These are phyloP conservation scores for Helobdella robusta DNA, from an alignment of 2,888 invertebrate species.

Conservation along the genomic window DNA sequence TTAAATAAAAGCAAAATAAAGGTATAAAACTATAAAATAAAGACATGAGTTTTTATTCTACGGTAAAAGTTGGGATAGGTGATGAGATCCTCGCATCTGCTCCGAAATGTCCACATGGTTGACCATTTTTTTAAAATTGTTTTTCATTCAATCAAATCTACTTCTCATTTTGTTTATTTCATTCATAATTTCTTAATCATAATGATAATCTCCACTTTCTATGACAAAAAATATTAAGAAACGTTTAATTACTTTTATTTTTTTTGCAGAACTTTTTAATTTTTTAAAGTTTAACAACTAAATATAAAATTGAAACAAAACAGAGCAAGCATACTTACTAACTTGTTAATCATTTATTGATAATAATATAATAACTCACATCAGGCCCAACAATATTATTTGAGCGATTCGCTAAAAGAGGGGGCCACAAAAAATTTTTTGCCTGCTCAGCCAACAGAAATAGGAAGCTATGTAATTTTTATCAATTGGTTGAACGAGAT, in stretches of 20 bases:
- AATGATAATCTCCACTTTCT: too few species aligned
- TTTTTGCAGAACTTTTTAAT: neutral
- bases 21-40: too few species aligned
- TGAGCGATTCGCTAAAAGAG: conserved; percentile 26
- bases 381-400: conserved; percentile 34
- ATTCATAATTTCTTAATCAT: too few species aligned
- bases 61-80: neutral
- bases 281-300: neutral
- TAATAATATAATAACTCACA: neutral
- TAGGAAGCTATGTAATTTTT: conserved; percentile 66
- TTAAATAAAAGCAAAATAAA: too few species aligned
- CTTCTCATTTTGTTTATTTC: too few species aligned
- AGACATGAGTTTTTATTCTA: neutral
- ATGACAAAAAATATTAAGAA: too few species aligned
- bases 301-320: too few species aligned
- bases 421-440: conserved; percentile 55
- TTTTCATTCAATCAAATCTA: too few species aligned
- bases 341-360: neutral
- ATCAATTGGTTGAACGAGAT: conserved; percentile 56
- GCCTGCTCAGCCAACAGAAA: conserved; percentile 76
- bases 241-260: neutral
- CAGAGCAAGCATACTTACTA: too few species aligned
- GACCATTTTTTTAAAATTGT: neutral
- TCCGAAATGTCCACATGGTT: neutral
- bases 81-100: neutral